Conservation (phyloP, 2,113 vertebrate species). For the Pao palembangensis region DNA sequence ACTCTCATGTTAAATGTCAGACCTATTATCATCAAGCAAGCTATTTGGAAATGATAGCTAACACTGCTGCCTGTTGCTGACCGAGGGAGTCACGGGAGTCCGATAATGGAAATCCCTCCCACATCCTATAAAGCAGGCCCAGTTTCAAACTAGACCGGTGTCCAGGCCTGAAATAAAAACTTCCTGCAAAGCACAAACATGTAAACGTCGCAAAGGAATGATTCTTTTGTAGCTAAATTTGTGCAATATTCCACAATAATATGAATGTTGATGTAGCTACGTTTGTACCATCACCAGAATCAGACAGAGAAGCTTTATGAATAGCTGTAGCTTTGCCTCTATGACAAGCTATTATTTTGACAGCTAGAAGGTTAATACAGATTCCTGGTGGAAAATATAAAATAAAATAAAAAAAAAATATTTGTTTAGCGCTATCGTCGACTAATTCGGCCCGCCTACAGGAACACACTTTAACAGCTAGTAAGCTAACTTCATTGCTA, state of each 20-base stretch:
- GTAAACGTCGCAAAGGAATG: neutral
- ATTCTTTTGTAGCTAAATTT: neutral
- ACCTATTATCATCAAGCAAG: neutral
- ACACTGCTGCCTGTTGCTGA: slow-evolving; percentile 13
- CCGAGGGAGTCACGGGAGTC: slow-evolving; percentile 29
- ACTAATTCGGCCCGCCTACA: slow-evolving; percentile 31
- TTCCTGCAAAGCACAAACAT: neutral
- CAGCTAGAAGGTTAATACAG: neutral
- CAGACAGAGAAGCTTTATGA: slow-evolving; percentile 5
- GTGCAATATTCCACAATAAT: neutral
- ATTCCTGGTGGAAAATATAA: no score
- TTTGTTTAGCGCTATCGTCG: slow-evolving; percentile 56
- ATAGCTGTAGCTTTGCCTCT: slow-evolving; percentile 1
- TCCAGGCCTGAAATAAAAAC: neutral
- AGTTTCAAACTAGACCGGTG: slow-evolving; percentile 6
- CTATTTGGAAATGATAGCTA: slow-evolving; percentile 1
- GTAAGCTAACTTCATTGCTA: slow-evolving; percentile 13
- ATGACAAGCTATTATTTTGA: neutral
- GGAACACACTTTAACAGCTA: slow-evolving; percentile 19
- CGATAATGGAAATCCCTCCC: slow-evolving; percentile 48
- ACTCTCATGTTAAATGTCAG: neutral
- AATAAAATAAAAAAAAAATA: no score
- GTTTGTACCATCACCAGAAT: neutral
- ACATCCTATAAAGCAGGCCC: slow-evolving; percentile 39
- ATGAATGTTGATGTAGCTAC: neutral